Base-by-base conservation (phyloP, 2,797 vertebrate genomes). In the Scolopax rusticola region DNA sequence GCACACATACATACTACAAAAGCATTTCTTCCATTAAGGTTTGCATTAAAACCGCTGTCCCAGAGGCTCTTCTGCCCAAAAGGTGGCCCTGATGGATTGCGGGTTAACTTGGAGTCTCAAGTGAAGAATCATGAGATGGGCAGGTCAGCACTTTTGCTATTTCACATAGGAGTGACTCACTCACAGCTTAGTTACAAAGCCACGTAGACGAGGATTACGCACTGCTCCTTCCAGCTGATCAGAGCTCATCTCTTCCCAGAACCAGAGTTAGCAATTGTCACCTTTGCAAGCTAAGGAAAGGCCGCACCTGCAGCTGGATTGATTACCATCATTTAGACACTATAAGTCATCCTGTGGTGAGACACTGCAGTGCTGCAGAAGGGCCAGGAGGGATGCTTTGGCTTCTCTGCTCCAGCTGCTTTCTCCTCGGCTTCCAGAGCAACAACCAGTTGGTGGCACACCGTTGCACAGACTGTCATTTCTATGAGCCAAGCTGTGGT, bases 151-250 rank as follows among this genome's bases (percentile, higher is more conserved):
- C 61, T 87, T 88, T 43, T 47, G 50, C 61, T 51, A 27, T 32
- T 73, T 41, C 89, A 92, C 79, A 59, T 91, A 81, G 65, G 43
- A 63, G 54, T 93, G 95, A 95, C 70, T 92, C 86, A 95, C 70
- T 92, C 86, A 94, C 36, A 50, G n/a, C 11, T 87, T 53, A 50
- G 89, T 65, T 76, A 84, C 75, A 77, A 74, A 93, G 53, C 82
- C 77, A 68, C 7, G 6, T 12, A 41, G 68, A 61, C 28, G 54
- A 78, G 74, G 43, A 75, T 96, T 94, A 87, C 67, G 92, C 87
- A 70, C 67, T 60, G 73, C 64, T 88, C 28, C 18, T 68, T 89
- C 45, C 84, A 80, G 77, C 40, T 70, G 73, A 87, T 75, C 75
- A 81, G 48, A 87, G 59, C 73, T 80, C 70, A 27, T 47, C 43